Base-by-base conservation (phyloP, 2,888 invertebrate species). In the Yponomeuta malinellus region DNA sequence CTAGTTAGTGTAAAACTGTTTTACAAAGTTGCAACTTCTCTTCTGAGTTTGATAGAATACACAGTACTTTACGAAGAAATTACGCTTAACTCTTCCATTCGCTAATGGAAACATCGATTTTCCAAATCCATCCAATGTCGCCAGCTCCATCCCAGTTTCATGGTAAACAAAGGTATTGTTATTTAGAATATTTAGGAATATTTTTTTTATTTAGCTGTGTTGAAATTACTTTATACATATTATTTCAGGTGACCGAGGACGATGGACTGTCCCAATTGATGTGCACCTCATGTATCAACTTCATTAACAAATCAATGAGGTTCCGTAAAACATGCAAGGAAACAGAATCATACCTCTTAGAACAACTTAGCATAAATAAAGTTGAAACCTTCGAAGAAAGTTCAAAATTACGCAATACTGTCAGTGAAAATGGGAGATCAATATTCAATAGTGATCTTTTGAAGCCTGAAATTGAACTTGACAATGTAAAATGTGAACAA, bases 231-330 rank as follows among this genome's bases (percentile, higher is more conserved):
- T 33, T 4, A 48, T 37, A 23, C n/a, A 37, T 48, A 1, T 37
- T 4, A 33, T 79, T 80, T 3, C 75, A 86, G 85, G 72, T 85
- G 0, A 43, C 74, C 48, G 29, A 72, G 0, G 75, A 81, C 9
- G 85, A 86, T 74, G 79, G 80, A 0, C 69, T 84, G 0, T 84
- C 86, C 0, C 85, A 85, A 73, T 79, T 81, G 3, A 81, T 86
- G 71, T 86, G 86, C 63, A 72, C 69, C 0, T 37, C 71, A 1
- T 86, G 86, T 63, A 52, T 79, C 0, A 73, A 71, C 8, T 71
- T 63, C 12, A 10, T 78, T 68, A 82, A 82, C 23, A 73, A 76
- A 2, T 72, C 73, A 0, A 12, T 85, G 0, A 77, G 79, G 68
- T 88, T 87, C 70, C 76, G 84, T 48, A 79, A 78, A 43, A 77